phyloP scores from a whole-genome alignment of 1,140 invertebrate genomes.

The Gonatopus flavifemur region DNA sequence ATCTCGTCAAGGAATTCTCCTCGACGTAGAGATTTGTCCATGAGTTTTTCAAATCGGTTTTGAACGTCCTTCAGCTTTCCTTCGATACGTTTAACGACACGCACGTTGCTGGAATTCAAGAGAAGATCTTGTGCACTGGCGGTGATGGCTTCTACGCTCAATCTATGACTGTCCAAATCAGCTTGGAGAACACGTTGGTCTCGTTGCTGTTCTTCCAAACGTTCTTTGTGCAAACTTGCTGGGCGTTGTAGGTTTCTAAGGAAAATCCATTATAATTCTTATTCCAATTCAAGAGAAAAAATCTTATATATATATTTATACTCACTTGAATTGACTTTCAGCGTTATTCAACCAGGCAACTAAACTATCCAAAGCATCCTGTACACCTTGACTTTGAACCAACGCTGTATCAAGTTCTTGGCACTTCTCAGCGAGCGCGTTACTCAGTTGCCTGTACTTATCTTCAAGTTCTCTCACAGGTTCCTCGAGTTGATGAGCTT shows the following conservation, averaged over 20 bases:
- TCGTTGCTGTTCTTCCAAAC: constrained; percentile 85
- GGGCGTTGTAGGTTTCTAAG: constrained; percentile 74
- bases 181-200: constrained; percentile 78
- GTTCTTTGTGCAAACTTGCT: constrained; percentile 84
- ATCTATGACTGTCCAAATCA: constrained; percentile 82
- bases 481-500: constrained; percentile 76
- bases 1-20: constrained; percentile 83
- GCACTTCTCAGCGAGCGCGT: constrained; percentile 75
- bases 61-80: constrained; percentile 84
- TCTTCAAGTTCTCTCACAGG: constrained; percentile 77
- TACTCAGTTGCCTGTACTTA: constrained; percentile 74
- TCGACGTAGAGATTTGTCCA: constrained; percentile 77
- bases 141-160: constrained; percentile 81
- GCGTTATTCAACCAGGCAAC: constrained; percentile 82
- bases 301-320: constrained; percentile 14
- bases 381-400: constrained; percentile 91
- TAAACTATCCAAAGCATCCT: constrained; percentile 86
- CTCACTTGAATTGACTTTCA: constrained; percentile 79
- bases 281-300: constrained; percentile 12
- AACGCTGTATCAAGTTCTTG: constrained; percentile 84
- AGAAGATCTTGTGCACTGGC: constrained; percentile 78
- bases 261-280: neutral
- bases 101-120: constrained; percentile 77
- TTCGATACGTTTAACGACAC: constrained; percentile 88
- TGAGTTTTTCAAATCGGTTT: constrained; percentile 78